Evolutionary conservation across 2,888 invertebrate species (phyloP), one percentile per base, ranked within the genome.

Genomic region (Busseola fusca): DNA sequence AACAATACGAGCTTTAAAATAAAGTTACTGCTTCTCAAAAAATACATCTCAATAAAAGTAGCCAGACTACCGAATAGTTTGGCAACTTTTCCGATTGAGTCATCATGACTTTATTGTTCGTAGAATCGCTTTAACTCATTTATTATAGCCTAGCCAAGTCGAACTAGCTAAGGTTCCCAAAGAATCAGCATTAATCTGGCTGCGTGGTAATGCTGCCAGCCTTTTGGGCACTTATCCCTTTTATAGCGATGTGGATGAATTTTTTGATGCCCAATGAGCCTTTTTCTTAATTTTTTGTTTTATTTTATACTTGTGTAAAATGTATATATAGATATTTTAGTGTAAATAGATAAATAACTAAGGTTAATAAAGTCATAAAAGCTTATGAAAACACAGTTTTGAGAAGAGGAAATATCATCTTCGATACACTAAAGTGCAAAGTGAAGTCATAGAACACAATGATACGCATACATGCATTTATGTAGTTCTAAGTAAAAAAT

Each of bases 1-100:
- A 80, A 80, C 48, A 54, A 67, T 37, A 48, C 62, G 45, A 67
- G 45, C 34, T 67, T 63, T 34, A 37, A 64, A 57, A 76, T 71
- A 59, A 77, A 59, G 59, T 76, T 45, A 74, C 18, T 21, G 45
- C 71, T 63, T 52, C 30, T 18, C 48, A n/a, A 50, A 40, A 52
- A 58, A 58, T 45, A 74, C n/a, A 45, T 52, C 18, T 30, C 25
- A 30, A 30, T 58, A 59, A 74, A 58, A 40, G 42, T 37, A 42
- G 9, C 9, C 0, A 25, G 48, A n/a, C n/a, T 50, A 50, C 10
- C 21, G 48, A 50, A 50, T n/a, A n/a, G n/a, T n/a, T 50, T 50
- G 48, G 48, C n/a, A n/a, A n/a, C 10, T n/a, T 50, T 27, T 34
- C 34, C 42, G 21, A 62, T 76, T 56, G 30, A 74, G 27, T 62